Base-by-base conservation (phyloP, 92 coral and sea anemone species). In the Zoanthus solanderi region DNA sequence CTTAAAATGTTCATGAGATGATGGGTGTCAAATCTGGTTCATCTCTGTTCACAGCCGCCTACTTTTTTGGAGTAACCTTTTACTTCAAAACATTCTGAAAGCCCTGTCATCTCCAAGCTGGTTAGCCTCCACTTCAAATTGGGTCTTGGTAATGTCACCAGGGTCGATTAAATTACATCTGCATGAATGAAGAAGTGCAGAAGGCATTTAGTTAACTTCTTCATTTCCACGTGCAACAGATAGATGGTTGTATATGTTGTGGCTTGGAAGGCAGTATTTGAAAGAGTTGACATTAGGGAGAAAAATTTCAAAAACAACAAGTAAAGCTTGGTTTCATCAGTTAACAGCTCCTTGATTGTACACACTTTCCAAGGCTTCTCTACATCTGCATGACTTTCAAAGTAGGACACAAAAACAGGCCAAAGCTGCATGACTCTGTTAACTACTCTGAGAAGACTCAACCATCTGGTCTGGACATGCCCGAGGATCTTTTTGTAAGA, bases 241-340 rank as follows among this genome's bases (percentile, higher is more conserved):
- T 79, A 73, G 53, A 79, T 79, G 85, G 52, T 79, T 58, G 85
- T 79, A 30, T 79, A 79, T 45, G 28, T 79, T 44, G 85, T 79
- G 73, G 85, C 85, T 79, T 79, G 85, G 85, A 79, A 79, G 32
- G 85, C 85, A n/a, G 53, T 79, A 15, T 79, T 67, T 23, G 85
- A 79, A 79, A 9, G 72, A 9, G 23, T 60, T 79, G 85, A 79
- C 72, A 30, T 56, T 75, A 75, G 61, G 79, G 31, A 75, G 78
- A 9, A 75, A 9, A 47, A 75, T 34, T 75, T 75, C 61, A 75
- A 75, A 60, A 75, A 46, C 79, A 75, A 34, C 34, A 75, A 47
- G 79, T 48, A 46, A 52, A 72, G 47, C 58, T 75, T 75, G 16
- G 79, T 75, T 60, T 75, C 79, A 60, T 75, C 79, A 23, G 46